Conservation (phyloP, 2,888 invertebrate genomes). For the Polydrusus pterygomalis region DNA sequence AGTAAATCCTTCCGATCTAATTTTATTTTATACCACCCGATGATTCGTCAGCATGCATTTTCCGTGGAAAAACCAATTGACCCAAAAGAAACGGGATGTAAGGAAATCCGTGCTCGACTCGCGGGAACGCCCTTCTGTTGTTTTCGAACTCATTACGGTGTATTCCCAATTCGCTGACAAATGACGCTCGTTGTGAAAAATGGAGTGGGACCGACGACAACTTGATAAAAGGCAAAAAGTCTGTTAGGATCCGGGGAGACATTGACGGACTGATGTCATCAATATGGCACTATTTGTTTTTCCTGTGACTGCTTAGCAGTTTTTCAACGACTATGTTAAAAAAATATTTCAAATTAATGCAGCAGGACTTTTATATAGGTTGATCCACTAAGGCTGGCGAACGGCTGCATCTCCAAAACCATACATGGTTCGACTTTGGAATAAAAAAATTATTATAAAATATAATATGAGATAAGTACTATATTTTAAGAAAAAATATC, state of each 20-base stretch:
- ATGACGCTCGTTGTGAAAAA: conserved; percentile 72
- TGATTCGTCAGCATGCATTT: conserved; percentile 34
- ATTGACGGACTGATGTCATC: conserved; percentile 27
- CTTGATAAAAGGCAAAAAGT: conserved; percentile 69
- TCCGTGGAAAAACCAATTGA: conserved; percentile 33
- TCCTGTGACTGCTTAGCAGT: not conserved
- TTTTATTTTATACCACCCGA: conserved; percentile 1
- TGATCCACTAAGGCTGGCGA: too few relatives aligned
- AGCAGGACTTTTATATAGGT: too few relatives aligned
- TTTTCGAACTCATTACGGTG: conserved; percentile 72
- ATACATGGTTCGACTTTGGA: too few relatives aligned
- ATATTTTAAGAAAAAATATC: too few relatives aligned
- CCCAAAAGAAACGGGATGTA: conserved; percentile 38
- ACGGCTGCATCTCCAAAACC: too few relatives aligned
- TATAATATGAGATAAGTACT: too few relatives aligned
- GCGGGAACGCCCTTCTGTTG: conserved; percentile 71
- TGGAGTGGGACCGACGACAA: conserved; percentile 71
- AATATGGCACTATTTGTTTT: conserved; percentile 8
- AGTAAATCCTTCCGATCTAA: not conserved
- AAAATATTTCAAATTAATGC: too few relatives aligned
- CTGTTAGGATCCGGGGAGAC: conserved; percentile 37
- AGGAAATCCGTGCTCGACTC: conserved; percentile 51
- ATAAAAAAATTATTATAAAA: too few relatives aligned
- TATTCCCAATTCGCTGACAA: conserved; percentile 71
- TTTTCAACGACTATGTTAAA: too few relatives aligned